These are phyloP conservation scores for Drosophila pallidifrons DNA, from an alignment of 1,140 invertebrate species.

Conservation along the genomic window DNA sequence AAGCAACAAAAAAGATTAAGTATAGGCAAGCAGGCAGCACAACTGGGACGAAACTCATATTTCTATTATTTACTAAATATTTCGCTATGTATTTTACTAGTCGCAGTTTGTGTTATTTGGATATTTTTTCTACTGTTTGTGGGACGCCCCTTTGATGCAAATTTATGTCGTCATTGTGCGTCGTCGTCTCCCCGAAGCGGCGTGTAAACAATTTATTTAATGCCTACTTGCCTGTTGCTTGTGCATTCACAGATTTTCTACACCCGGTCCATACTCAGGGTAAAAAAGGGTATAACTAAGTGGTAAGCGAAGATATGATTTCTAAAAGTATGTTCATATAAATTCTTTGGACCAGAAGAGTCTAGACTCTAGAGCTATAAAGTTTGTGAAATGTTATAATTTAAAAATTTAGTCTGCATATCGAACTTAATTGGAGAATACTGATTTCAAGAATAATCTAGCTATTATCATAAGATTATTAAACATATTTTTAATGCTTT, in stretches of 20 bases:
- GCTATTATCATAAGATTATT: too few relatives aligned
- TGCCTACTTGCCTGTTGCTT: slow-evolving; percentile 27
- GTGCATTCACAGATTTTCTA: slow-evolving; percentile 1
- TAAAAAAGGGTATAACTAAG: too few relatives aligned
- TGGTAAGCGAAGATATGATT: too few relatives aligned
- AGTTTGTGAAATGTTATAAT: too few relatives aligned
- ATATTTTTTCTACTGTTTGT: slow-evolving; percentile 10
- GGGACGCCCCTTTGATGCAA: slow-evolving; percentile 49
- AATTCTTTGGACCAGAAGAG: too few relatives aligned
- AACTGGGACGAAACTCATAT: slow-evolving; percentile 38
- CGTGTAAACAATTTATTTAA: slow-evolving; percentile 56
- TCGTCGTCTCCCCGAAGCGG: slow-evolving; percentile 22
- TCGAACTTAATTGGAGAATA: too few relatives aligned
- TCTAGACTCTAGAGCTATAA: too few relatives aligned
- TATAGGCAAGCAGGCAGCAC: slow-evolving; percentile 5
- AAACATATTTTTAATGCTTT: too few relatives aligned
- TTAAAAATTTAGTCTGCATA: too few relatives aligned
- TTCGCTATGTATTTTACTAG: slow-evolving; percentile 46
- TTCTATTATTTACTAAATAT: slow-evolving; percentile 57
- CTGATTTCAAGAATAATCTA: too few relatives aligned
- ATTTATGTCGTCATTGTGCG: slow-evolving; percentile 76
- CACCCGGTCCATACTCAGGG: too few relatives aligned
- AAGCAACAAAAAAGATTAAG: slow-evolving; percentile 12
- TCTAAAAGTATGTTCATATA: too few relatives aligned
- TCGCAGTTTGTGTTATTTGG: neutral